Evolutionary conservation across 1,140 invertebrate species (phyloP), one percentile per base, ranked within the genome.

Genomic region (Aradophagus sp.): DNA sequence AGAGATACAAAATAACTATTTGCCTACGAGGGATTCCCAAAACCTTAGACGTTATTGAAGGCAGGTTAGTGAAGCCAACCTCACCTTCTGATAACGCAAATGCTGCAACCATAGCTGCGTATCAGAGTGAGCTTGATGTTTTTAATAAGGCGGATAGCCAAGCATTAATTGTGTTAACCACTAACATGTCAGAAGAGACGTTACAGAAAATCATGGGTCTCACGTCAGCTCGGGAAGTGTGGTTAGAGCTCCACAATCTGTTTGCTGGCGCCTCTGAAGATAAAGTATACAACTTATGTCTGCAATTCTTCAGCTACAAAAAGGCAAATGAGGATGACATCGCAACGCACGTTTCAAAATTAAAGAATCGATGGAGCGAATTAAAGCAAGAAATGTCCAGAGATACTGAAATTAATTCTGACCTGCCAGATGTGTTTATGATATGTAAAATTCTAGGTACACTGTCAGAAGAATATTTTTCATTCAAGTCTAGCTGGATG

Each of bases 401-500:
- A 41, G 44, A 48, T 5, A 12, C 0, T 29, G 13, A 12, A 14
- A 39, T 3, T 20, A 48, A 47, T 11, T 1, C 23, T 23, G 56
- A 61, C 15, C n/a, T 48, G 1, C 56, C 56, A 0, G 41, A 58
- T 38, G 13, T 58, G 20, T 58, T 58, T 29, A n/a, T 58, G 10
- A 58, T 58, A n/a, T 59, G 42, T 10, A 58, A 58, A 19, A 55
- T 47, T 41, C 6, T 65, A 27, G 32, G 27, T 17, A 55, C 41
- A 5, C 10, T 65, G 10, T 42, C 41, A 14, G 42, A 65, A 1
- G 35, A 55, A 12, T 55, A 55, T 35, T 65, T 65, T 41, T 47
- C 35, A 3, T 65, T 65, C 14, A 65, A 65, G 20, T 65, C 50
- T 1, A 55, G 61, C 26, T 65, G 61, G 61, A 65, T 65, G 48